Evolutionary conservation across 1,140 invertebrate species (phyloP), one percentile per base, ranked within the genome.

Genomic region (Philaenus spumarius): DNA sequence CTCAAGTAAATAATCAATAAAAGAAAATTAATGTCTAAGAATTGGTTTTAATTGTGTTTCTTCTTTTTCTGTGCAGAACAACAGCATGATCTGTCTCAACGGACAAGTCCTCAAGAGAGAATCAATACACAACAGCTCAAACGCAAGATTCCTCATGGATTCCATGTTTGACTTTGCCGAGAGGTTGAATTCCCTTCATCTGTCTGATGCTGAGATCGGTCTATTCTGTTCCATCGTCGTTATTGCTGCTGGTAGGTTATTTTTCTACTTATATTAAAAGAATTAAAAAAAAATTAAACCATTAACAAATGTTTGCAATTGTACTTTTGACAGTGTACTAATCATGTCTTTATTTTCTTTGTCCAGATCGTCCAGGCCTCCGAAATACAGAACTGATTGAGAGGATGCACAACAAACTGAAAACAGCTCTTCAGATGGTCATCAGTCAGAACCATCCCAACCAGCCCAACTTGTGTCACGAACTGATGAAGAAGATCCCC

Each of bases 101-200:
- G 92, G 92, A 46, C 90, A 94, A 73, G 84, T 95, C 62, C 82
- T 95, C 69, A 88, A 91, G 66, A 81, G 90, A 47, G 92, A 95
- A 71, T 86, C 90, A 47, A 89, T 95, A 60, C 89, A 92, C 73
- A 89, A 87, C 69, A 87, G 85, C 66, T 90, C 88, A 60, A 95
- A 95, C 75, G 92, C 93, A 11, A 80, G 92, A 64, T 97, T 96
- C 71, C 82, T 98, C 24, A 89, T 97, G 74, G 92, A 97, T 69
- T 95, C 91, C 59, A 97, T 97, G 77, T 96, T 98, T 72, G 95
- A 97, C 68, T 96, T 98, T 74, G 92, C 94, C 39, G 93, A 96
- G 69, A 82, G 92, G 62, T 87, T 98, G 72, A 96, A 97, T 71
- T 82, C 84, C 6, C 82, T 97, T 69, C 82, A 87, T 68, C 77